Evolutionary conservation across 2,797 vertebrate genomes (phyloP).

Genomic region (Hafferia zeledoni): DNA sequence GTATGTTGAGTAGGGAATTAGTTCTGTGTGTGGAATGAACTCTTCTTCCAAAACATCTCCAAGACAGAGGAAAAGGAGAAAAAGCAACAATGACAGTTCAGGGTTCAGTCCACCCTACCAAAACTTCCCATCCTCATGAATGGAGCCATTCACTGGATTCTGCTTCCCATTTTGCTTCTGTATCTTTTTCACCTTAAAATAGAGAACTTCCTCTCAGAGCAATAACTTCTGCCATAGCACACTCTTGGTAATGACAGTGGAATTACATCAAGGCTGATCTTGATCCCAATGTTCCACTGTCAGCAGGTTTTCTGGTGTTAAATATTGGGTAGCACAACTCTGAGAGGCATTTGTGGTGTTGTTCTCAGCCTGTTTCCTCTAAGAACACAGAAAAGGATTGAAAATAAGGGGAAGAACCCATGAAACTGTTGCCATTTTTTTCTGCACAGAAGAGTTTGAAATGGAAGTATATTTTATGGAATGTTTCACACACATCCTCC

Average conservation of each 20-base stretch:
- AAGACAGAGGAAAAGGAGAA: background rate
- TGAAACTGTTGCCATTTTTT: background rate
- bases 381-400: background rate
- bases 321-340: background rate
- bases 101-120: background rate
- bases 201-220: background rate
- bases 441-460: constrained; percentile 1
- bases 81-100: background rate
- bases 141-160: background rate
- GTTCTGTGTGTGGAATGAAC: background rate
- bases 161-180: background rate
- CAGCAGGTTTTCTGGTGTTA: background rate
- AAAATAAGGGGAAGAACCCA: background rate
- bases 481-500: constrained; percentile 35
- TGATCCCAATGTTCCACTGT: background rate
- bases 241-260: background rate
- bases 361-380: background rate
- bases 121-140: constrained; percentile 23
- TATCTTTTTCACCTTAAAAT: background rate
- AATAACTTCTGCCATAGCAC: background rate
- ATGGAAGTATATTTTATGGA: constrained; percentile 43
- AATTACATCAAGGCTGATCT: background rate
- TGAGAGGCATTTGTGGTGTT: background rate
- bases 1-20: constrained; percentile 56
- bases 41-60: background rate